Base-by-base conservation (phyloP, 1,140 invertebrate genomes). In the Brachionus koreanus region DNA sequence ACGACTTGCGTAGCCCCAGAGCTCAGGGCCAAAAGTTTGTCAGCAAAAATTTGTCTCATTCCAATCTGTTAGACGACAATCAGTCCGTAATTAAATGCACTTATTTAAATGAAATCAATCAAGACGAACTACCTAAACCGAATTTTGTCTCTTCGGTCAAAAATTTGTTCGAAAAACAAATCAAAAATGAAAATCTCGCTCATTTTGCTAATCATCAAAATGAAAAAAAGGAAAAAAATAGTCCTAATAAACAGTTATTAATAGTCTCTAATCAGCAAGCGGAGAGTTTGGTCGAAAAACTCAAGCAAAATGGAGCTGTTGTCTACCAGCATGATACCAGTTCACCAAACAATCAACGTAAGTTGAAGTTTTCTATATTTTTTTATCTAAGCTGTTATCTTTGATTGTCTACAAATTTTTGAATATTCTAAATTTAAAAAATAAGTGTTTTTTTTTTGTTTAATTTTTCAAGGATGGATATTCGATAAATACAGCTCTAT, bases 91-190 rank as follows among this genome's bases (percentile, higher is more conserved):
- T 79, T 13, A 79, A 79, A 25, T 79, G 76, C 39, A 79, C 76
- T 19, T 79, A 79, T 79, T 79, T 61, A 61, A 79, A 79, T 35
- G 76, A 79, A 79, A 79, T 79, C 29, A 79, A 79, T 49, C 52
- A 79, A 16, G 76, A 79, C 52, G 76, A 79, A 43, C 33, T 79
- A 33, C 76, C 76, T 52, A 57, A 65, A 23, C 76, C 76, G 0
- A 79, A 79, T 79, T 79, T 79, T 65, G 76, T 79, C 7, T 79
- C 76, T 37, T 79, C 76, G 29, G 76, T 79, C 6, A 79, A 79
- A 42, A 61, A 57, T 61, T 29, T 79, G 16, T 79, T 79, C 76
- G 76, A 79, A 61, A 79, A 79, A 23, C 76, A 79, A 43, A 57
- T 79, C 23, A 74, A 74, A 13, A 25, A 74, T 13, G 42, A 43